Conservation (phyloP, 2,113 vertebrate species). For the Limanda limanda region DNA sequence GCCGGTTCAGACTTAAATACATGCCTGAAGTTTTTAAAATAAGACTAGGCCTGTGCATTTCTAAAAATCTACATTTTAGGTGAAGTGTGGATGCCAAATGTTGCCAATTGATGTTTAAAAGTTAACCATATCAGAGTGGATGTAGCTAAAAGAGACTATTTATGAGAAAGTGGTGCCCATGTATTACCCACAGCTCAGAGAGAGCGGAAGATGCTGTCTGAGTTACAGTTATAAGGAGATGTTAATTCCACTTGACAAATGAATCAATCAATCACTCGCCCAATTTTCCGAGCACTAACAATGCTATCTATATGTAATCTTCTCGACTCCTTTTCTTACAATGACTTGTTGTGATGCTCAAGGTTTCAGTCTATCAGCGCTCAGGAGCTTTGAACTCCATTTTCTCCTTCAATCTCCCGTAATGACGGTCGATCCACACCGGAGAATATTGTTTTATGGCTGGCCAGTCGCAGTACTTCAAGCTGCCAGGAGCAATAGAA, state of each 20-base stretch:
- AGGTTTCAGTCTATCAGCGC: slow-evolving; percentile 5
- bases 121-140: no score
- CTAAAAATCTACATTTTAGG: no score
- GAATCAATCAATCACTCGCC: neutral
- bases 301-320: neutral
- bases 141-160: no score
- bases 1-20: no score
- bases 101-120: no score
- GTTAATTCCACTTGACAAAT: neutral
- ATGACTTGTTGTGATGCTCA: neutral
- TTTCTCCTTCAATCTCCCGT: slow-evolving; percentile 46
- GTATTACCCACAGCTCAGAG: neutral
- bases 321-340: neutral
- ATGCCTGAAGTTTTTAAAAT: no score
- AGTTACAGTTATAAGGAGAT: neutral
- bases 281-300: neutral
- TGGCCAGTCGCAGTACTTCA: slow-evolving; percentile 30
- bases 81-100: no score
- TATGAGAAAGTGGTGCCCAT: neutral
- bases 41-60: no score
- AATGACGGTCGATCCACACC: slow-evolving; percentile 36
- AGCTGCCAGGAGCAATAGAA: slow-evolving; percentile 55
- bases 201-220: neutral
- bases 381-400: slow-evolving; percentile 32
- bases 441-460: slow-evolving; percentile 61